Conservation (phyloP, 2,113 vertebrate species). For the Platysteira castanea region DNA sequence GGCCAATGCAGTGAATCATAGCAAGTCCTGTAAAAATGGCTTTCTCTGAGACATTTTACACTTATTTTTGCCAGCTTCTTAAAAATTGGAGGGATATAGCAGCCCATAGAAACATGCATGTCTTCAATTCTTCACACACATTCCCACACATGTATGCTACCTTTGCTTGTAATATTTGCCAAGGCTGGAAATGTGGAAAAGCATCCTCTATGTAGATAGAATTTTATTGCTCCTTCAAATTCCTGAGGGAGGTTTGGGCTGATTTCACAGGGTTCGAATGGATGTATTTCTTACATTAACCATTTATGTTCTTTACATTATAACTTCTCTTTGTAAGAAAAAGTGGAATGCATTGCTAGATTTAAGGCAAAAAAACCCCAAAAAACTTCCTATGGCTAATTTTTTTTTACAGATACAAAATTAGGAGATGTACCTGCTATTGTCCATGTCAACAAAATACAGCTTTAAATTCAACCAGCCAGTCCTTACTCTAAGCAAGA, state of each 20-base stretch:
- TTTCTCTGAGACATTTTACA: neutral
- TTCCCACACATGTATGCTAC: neutral
- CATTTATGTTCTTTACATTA: neutral
- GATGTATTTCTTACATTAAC: neutral
- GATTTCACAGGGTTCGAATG: neutral
- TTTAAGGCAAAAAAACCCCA: neutral
- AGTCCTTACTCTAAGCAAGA: neutral
- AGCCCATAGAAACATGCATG: neutral
- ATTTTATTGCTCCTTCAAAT: neutral
- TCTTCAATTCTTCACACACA: neutral
- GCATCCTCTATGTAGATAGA: neutral
- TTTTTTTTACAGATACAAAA: neutral
- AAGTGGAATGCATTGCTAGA: neutral
- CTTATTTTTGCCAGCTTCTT: neutral
- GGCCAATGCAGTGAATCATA: neutral
- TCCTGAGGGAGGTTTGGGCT: neutral
- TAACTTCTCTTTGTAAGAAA: neutral
- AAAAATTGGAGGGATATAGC: neutral
- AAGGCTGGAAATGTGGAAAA: neutral
- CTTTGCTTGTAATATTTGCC: neutral
- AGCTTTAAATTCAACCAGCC: neutral
- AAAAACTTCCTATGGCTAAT: neutral
- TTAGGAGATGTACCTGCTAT: neutral
- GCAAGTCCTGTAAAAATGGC: neutral
- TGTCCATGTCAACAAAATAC: neutral